Evolutionary conservation across 2,113 vertebrate species (phyloP), one percentile per base, ranked within the genome.

Genomic region (Ciconia stormi): DNA sequence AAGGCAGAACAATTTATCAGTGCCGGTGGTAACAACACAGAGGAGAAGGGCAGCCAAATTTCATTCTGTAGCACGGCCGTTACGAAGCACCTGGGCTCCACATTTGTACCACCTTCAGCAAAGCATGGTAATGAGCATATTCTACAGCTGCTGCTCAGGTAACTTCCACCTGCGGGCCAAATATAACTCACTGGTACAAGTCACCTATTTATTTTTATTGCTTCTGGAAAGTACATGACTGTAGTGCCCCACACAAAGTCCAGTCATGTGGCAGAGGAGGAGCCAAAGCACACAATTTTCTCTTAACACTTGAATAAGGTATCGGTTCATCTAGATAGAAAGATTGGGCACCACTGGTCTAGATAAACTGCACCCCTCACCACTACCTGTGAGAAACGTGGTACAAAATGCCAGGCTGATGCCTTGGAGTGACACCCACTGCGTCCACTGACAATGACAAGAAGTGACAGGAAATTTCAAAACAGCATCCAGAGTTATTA

Each of bases 401-500:
- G 32, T 30, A 73, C 34, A 53, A 79, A 93, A 93, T 40, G n/a
- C 27, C 85, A 73, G 55, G 49, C 32, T 47, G 34, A 66, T 62
- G 11, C 34, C 78, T 47, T 56, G 40, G 66, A 93, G 49, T 22
- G 52, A 79, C 38, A 72, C 56, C 8, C 66, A 79, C 59, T 79
- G 63, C 76, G 93, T 91, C 77, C 72, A 89, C 4, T 13, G 38
- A 87, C 44, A 89, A 74, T 27, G 84, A 79, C 7, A 87, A 92
- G 3, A 84, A 94, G 59, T 22, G 25, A 88, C 66, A 82, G 38
- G 38, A 94, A 84, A 93, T 72, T 85, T 91, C 82, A 72, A 69
- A 95, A 82, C 78, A 72, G 36, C 71, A 82, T 58, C 78, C 56
- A 72, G 56, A 87, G 34, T 87, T 82, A 87, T 44, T 72, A 87